phyloP scores from a whole-genome alignment of 2,888 invertebrate genomes.

The Stegophylla sp. region DNA sequence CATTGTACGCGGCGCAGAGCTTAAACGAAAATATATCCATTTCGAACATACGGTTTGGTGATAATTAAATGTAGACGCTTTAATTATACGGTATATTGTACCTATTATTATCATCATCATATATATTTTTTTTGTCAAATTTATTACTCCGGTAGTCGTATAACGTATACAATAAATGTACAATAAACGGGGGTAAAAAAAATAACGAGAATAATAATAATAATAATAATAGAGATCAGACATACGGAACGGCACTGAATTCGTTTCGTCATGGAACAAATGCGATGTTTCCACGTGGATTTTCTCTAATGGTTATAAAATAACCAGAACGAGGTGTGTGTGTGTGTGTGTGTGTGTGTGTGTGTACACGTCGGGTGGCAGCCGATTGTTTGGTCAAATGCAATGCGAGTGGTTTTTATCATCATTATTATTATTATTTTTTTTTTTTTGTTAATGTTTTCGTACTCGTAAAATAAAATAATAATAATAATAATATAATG shows the following conservation, averaged over 20 bases:
- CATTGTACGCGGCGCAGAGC: too few relatives aligned
- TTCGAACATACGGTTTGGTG: background rate
- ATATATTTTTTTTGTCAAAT: background rate
- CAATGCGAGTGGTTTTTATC: background rate
- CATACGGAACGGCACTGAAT: constrained; percentile 45
- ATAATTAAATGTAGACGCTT: constrained; percentile 31
- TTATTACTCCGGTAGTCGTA: background rate
- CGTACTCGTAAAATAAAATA: background rate
- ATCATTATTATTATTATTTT: background rate
- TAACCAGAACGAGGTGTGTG: constrained; percentile 7
- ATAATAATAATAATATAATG: background rate
- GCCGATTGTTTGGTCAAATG: background rate
- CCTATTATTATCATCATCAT: background rate
- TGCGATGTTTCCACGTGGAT: constrained; percentile 22
- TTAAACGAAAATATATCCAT: constrained; percentile 8
- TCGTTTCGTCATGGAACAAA: constrained; percentile 42
- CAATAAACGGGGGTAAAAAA: too few relatives aligned
- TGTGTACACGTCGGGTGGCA: too few relatives aligned
- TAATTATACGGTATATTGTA: constrained; percentile 9
- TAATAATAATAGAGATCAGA: background rate
- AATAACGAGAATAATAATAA: background rate
- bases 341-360: too few relatives aligned
- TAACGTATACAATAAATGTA: too few relatives aligned
- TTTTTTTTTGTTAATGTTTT: too few relatives aligned
- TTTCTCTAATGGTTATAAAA: background rate